Evolutionary conservation across 2,888 invertebrate genomes (phyloP).

Genomic region (Drepanosiphum platanoidis): DNA sequence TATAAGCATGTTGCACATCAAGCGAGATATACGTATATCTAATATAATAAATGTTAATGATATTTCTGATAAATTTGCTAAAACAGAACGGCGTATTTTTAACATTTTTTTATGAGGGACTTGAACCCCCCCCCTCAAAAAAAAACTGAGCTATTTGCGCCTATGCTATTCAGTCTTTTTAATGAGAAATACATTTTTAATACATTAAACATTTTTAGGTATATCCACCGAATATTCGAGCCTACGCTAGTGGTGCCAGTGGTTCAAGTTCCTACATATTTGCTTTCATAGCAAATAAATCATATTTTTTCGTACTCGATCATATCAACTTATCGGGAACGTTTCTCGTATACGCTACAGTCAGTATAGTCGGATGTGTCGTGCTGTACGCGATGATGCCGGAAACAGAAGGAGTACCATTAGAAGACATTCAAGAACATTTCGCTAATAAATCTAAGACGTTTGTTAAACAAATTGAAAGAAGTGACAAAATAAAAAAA

Average conservation of each 20-base stretch:
- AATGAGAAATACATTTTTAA: neutral
- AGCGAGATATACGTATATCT: no score
- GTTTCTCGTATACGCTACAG: conserved; percentile 65
- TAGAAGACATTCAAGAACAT: conserved; percentile 78
- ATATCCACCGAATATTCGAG: conserved; percentile 75
- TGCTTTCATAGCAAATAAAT: conserved; percentile 79
- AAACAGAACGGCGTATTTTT: no score
- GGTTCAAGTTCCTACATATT: conserved; percentile 81
- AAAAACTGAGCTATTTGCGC: no score
- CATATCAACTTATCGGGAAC: conserved; percentile 64
- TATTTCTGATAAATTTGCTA: no score
- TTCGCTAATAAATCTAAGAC: conserved; percentile 72
- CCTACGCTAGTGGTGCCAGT: conserved; percentile 78
- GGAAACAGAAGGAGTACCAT: conserved; percentile 83
- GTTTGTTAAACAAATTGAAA: conserved; percentile 66
- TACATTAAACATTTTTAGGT: conserved; percentile 68
- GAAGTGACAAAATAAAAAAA: conserved; percentile 65
- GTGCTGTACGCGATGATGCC: conserved; percentile 78
- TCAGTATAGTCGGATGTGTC: conserved; percentile 73
- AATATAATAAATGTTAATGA: no score
- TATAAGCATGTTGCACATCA: no score
- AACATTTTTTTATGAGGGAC: no score
- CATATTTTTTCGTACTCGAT: conserved; percentile 68
- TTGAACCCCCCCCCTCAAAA: no score
- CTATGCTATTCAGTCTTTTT: no score